These are phyloP conservation scores for Tenthredo livida DNA, from an alignment of 2,888 invertebrate genomes.

Conservation along the genomic window DNA sequence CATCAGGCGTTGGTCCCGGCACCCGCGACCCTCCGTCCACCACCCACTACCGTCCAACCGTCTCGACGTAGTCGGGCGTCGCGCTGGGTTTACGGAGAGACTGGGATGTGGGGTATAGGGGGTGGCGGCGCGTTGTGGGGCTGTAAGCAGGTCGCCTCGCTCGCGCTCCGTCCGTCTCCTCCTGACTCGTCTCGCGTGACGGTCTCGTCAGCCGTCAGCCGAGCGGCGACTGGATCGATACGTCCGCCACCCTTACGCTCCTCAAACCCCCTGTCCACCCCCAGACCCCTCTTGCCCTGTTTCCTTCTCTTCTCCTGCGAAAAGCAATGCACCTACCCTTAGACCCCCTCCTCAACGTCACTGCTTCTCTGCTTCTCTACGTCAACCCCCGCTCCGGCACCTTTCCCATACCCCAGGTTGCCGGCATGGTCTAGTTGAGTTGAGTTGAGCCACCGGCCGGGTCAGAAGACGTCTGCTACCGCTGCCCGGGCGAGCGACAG, in stretches of 20 bases:
- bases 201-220: constrained; percentile 78
- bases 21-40: constrained; percentile 54
- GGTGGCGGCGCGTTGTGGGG: constrained; percentile 56
- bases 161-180: constrained; percentile 68
- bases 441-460: constrained; percentile 78
- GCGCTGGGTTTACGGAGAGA: constrained; percentile 52
- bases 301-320: constrained; percentile 68
- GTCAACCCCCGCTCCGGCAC: constrained; percentile 55
- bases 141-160: constrained; percentile 60
- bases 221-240: constrained; percentile 76
- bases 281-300: constrained; percentile 59
- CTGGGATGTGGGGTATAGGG: constrained; percentile 60
- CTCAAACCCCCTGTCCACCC: constrained; percentile 50
- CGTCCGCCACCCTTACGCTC: constrained; percentile 71
- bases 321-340: constrained; percentile 75
- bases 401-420: constrained; percentile 60
- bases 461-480: constrained; percentile 78
- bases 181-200: constrained; percentile 78
- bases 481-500: constrained; percentile 75
- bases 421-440: constrained; percentile 72
- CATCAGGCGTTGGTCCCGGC: constrained; percentile 60
- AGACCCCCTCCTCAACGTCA: constrained; percentile 58
- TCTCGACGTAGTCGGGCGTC: constrained; percentile 51
- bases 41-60: constrained; percentile 55
- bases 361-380: constrained; percentile 57